Evolutionary conservation across 2,113 vertebrate species (phyloP), one percentile per base, ranked within the genome.

Genomic region (Syngnathus typhle): DNA sequence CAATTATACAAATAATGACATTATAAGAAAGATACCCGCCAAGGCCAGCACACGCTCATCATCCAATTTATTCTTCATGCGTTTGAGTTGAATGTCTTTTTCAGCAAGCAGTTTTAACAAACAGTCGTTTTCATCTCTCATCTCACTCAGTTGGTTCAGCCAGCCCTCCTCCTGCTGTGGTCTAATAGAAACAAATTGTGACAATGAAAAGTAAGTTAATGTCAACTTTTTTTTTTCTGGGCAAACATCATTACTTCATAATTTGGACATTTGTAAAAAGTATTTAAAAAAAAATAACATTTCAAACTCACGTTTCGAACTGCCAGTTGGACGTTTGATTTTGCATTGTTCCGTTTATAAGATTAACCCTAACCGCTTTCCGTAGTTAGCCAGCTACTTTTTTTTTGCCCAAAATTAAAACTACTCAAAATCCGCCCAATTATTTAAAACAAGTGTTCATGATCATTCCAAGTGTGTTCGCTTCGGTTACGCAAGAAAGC

Each of bases 81-180:
- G 92, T 56, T 91, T 92, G 61, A 96, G 92, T 81, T 99, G 95
- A 80, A 96, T 95, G 47, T 98, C 94, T 68, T 92, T 95, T 68
- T 98, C 95, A n/a, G 82, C 81, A 54, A 96, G 63, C 6, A 98
- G 91, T 81, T 94, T 98, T 77, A 93, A 88, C 2, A 99, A 80
- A 0, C 95, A 87, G 55, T 93, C 92, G 4, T 95, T 98, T 86
- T 96, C 95, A 69, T 98, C 95, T 11, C 73, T 82, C 0, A 93
- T 71, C 78, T 93, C 93, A 65, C 93, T 85, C 69, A 96, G 74
- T 66, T 92, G 88, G 8, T 90, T 85, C 2, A 83, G 88, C 12
- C 96, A 86, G 72, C 89, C 84, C 49, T 91, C 72, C 0, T 90
- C 88, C 70, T 94, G 39, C 36, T 13, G n/a, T 4, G 5, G 4